These are phyloP conservation scores for Eolophus roseicapilla DNA, from an alignment of 2,113 vertebrate genomes.

Conservation along the genomic window DNA sequence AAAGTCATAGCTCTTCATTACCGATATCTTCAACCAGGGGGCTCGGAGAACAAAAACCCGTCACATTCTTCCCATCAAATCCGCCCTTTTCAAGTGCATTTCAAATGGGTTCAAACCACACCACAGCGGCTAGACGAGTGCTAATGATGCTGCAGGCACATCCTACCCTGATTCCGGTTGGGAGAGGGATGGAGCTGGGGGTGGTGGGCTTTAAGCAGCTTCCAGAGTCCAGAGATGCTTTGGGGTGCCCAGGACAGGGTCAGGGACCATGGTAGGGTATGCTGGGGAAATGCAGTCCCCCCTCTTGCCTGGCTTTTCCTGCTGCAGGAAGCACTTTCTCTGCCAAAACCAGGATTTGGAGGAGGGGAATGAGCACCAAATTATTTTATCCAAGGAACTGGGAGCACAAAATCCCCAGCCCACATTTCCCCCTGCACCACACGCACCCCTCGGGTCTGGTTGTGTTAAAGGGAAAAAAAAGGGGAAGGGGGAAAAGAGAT, in stretches of 20 bases:
- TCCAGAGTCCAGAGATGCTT: not conserved
- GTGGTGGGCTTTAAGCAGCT: not conserved
- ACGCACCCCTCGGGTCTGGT: not conserved
- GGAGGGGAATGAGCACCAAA: not conserved
- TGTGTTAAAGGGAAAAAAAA: not conserved
- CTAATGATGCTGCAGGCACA: constrained; percentile 29
- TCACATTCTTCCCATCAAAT: constrained; percentile 64
- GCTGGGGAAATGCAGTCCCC: not conserved
- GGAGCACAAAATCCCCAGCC: not conserved
- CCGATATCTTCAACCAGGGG: constrained; percentile 41
- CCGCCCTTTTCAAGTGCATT: constrained; percentile 61
- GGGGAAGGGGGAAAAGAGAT: not conserved
- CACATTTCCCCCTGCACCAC: not conserved
- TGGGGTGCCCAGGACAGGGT: not conserved
- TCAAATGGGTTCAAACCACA: constrained; percentile 46
- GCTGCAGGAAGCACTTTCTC: not conserved
- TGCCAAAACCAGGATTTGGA: not conserved
- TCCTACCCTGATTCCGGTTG: not conserved
- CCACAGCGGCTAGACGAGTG: not conserved
- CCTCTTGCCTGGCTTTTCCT: not conserved
- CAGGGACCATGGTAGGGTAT: rapidly evolving
- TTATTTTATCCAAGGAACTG: not conserved
- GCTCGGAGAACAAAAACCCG: constrained; percentile 62
- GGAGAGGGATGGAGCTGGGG: not conserved
- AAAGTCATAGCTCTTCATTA: constrained; percentile 68